phyloP scores from a whole-genome alignment of 2,888 invertebrate species.

The Coecobrya sp. region DNA sequence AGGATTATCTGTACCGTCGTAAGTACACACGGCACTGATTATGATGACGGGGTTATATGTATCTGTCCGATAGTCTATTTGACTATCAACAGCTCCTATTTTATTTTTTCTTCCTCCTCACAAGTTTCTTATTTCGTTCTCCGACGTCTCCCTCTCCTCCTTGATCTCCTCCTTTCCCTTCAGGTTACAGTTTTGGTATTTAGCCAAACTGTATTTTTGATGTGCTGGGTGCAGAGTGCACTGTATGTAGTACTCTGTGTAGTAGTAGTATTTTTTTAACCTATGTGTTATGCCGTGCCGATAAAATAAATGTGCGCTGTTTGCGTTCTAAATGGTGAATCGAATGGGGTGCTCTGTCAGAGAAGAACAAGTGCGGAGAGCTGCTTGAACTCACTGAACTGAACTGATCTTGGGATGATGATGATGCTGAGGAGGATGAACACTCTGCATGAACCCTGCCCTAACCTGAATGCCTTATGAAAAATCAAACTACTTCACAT shows the following conservation, averaged over 20 bases:
- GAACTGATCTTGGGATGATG: constrained; percentile 42
- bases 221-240: constrained; percentile 11
- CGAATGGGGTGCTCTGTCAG: neutral
- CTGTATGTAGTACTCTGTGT: no score
- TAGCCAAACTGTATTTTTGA: constrained; percentile 62
- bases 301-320: neutral
- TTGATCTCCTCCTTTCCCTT: constrained; percentile 70
- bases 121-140: neutral
- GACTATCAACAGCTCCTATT: neutral
- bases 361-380: neutral
- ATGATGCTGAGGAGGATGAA: constrained; percentile 29
- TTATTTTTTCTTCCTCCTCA: neutral
- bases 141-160: neutral
- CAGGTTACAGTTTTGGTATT: constrained; percentile 77
- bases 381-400: constrained; percentile 55
- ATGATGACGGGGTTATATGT: neutral
- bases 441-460: constrained; percentile 79
- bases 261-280: no score
- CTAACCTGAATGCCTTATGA: constrained; percentile 77
- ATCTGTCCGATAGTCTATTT: neutral
- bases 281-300: neutral
- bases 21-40: neutral
- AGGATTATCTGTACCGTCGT: neutral
- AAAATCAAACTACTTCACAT: constrained; percentile 44
- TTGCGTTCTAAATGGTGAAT: neutral